Conservation (phyloP, 2,797 vertebrate species). For the Eulemur coronatus region DNA sequence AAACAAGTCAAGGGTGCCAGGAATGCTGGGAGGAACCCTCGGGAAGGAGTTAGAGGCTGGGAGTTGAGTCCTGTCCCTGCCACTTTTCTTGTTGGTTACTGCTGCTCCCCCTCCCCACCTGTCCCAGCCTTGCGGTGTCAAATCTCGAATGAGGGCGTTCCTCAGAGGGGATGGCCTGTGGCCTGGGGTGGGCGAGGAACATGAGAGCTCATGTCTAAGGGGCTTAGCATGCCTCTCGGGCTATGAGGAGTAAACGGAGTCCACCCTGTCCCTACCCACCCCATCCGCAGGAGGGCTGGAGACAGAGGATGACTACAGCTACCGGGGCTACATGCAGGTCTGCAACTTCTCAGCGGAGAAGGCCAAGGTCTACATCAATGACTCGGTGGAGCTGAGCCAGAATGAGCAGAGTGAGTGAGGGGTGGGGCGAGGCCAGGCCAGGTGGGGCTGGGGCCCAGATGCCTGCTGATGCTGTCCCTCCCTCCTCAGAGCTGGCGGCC, state of each 20-base stretch:
- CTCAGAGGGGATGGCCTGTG: neutral
- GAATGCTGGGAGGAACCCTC: neutral
- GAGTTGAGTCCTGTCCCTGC: neutral
- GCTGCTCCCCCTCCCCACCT: neutral
- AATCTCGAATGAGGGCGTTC: neutral
- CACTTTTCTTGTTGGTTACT: neutral
- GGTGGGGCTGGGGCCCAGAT: neutral
- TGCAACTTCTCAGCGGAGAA: conserved; percentile 89
- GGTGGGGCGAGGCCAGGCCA: neutral
- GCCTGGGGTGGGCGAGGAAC: neutral
- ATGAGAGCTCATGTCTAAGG: neutral
- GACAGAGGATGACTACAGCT: conserved; percentile 91
- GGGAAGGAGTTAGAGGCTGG: neutral
- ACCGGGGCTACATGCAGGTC: conserved; percentile 87
- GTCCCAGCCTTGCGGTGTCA: neutral
- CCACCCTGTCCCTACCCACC: neutral
- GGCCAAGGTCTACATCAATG: conserved; percentile 93
- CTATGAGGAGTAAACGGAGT: neutral
- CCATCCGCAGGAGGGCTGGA: conserved; percentile 89
- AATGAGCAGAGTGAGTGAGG: conserved; percentile 88
- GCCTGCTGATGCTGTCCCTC: neutral
- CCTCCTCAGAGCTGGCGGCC: conserved; percentile 88
- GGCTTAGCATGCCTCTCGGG: neutral
- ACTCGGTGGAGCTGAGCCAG: conserved; percentile 89
- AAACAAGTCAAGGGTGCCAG: neutral